Percentiles rank a stretch among this genome's conserved stretches.
Evolutionary conservation across 2,888 invertebrate genomes (phyloP).

Genomic region (Macrostomum cliftonense): DNA sequence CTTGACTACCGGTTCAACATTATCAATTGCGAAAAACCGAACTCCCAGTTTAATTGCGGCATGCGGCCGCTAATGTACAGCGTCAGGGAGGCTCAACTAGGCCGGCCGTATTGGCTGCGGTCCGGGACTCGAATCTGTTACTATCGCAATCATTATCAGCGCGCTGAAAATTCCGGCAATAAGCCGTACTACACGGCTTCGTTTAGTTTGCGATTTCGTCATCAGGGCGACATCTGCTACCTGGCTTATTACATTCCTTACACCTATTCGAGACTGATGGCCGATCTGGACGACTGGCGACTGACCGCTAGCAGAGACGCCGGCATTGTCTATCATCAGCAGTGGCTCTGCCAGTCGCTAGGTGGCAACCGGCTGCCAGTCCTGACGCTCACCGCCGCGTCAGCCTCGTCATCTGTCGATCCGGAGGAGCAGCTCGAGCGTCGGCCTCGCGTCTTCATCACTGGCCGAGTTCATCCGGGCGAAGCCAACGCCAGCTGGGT

Average conservation of each 20-base stretch:
- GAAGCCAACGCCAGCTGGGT: constrained; percentile 86
- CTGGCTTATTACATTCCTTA: constrained; percentile 71
- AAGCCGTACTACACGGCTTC: constrained; percentile 53
- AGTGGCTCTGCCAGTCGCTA: constrained; percentile 52
- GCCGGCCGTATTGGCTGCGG: constrained; percentile 48
- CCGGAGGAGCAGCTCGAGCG: too few species aligned
- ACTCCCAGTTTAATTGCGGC: constrained; percentile 66
- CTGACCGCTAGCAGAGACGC: constrained; percentile 20
- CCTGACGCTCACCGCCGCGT: constrained; percentile 50
- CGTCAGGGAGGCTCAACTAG: constrained; percentile 49
- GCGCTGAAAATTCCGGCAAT: constrained; percentile 18
- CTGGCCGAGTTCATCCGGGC: constrained; percentile 78
- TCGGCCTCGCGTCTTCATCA: constrained; percentile 47
- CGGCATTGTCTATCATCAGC: constrained; percentile 47
- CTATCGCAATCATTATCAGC: constrained; percentile 48
- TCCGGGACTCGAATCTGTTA: constrained; percentile 60
- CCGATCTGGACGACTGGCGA: background rate
- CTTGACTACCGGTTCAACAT: constrained; percentile 61
- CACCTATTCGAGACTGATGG: constrained; percentile 48
- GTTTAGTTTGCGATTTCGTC: constrained; percentile 56
- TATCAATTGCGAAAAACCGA: constrained; percentile 64
- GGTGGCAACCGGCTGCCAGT: constrained; percentile 56
- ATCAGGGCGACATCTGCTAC: constrained; percentile 59
- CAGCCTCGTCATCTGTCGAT: too few species aligned
- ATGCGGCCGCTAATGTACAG: constrained; percentile 73